Base-by-base conservation (phyloP, 2,888 invertebrate species). In the Ernsta delagoae region DNA sequence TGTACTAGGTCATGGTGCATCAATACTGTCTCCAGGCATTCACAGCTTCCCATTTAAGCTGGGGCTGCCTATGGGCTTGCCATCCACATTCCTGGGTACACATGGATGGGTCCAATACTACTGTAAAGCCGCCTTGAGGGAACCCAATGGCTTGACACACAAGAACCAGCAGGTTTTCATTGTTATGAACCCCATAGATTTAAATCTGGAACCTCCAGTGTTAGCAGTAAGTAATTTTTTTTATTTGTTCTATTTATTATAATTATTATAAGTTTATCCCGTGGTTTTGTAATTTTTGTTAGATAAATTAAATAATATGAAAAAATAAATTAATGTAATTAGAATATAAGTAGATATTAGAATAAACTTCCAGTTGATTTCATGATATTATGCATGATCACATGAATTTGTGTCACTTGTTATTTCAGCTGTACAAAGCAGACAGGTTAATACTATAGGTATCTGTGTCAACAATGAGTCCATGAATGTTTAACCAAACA, bases 111-210 rank as follows among this genome's bases (percentile, higher is more conserved):
- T 98, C 59, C 98, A 98, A 88, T 98, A 98, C 89, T 98, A 96
- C 84, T 98, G 98, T 83, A 98, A 98, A 86, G 97, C 98, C 24
- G 98, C 98, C 0, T 91, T 98, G 16, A 93, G 98, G 60, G 98
- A 98, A 80, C 97, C 98, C 6, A 96, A 96, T 74, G 98, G 98
- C 0, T 92, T 98, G 48, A 97, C 98, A 5, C 98, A 98, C 84
- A 98, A 98, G 88, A 98, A 98, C 85, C 98, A 98, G 86, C 98
- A 98, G 90, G 98, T 98, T n/a, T 98, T 98, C 88, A 98, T 98
- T 79, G 98, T 98, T 3, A 98, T 98, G 98, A 98, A 98, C 87
- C 98, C 98, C 4, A 98, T 98, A 75, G 98, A 98, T 87, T 94
- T 98, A 78, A 98, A 98, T 90, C 90, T 97, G 85, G 98, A 98